Percentiles rank a stretch among this genome's conserved stretches.
Evolutionary conservation across 2,113 vertebrate genomes (phyloP).

Genomic region (Catharus fuscescens): DNA sequence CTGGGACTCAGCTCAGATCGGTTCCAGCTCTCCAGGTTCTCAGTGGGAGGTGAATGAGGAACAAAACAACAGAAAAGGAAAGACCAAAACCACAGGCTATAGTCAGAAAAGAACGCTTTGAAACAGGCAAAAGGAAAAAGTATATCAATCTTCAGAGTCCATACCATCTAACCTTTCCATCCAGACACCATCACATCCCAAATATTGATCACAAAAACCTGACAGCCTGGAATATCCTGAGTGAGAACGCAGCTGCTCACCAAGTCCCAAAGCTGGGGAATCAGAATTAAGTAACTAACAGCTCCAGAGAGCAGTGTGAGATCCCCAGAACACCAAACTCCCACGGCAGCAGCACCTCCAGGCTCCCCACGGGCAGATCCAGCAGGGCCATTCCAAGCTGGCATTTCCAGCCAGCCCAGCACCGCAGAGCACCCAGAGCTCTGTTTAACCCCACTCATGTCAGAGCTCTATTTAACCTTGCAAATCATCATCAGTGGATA

Average conservation of each 20-base stretch:
- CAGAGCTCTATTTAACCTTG: not conserved
- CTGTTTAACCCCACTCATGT: not conserved
- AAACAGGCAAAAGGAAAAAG: not conserved
- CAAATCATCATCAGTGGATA: conserved; percentile 11
- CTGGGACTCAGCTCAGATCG: not conserved
- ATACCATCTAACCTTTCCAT: not conserved
- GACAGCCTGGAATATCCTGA: not conserved
- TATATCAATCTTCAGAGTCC: not conserved
- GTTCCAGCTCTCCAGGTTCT: not conserved
- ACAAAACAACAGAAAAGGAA: not conserved
- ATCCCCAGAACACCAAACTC: not conserved
- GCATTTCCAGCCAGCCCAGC: not conserved
- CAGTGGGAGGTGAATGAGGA: not conserved
- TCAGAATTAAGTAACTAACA: not conserved
- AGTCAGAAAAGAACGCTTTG: not conserved
- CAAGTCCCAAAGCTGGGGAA: not conserved
- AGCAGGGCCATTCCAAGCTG: not conserved
- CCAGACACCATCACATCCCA: not conserved
- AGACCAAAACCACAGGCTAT: not conserved
- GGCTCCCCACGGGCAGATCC: not conserved
- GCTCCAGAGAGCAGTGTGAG: not conserved
- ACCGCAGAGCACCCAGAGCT: not conserved
- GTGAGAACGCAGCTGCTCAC: not conserved
- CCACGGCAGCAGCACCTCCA: rapidly evolving
- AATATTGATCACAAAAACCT: not conserved